Evolutionary conservation across 2,113 vertebrate species (phyloP).

Genomic region (Drymodes brunneopygia): DNA sequence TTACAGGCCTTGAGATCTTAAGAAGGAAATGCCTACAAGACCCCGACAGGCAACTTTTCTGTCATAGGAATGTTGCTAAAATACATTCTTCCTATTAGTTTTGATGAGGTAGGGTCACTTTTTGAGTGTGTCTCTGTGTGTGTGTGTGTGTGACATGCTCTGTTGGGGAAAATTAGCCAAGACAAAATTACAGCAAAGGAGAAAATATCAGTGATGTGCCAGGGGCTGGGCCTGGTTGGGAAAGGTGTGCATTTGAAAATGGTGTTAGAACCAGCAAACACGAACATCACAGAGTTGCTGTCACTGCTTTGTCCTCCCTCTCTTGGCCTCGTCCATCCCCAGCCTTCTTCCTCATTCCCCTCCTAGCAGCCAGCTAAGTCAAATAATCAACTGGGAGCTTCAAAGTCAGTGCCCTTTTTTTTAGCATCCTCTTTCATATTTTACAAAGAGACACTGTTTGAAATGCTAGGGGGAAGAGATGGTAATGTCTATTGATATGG

Average conservation of each 20-base stretch:
- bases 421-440: conserved; percentile 1
- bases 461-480: not conserved
- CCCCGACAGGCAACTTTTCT: not conserved
- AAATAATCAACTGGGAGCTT: not conserved
- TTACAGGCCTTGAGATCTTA: not conserved
- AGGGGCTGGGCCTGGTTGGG: not conserved
- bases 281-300: not conserved
- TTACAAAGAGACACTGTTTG: not conserved
- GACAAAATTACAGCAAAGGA: not conserved
- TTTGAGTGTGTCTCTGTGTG: not conserved
- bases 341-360: not conserved
- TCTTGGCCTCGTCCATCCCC: not conserved
- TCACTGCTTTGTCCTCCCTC: not conserved
- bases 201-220: not conserved
- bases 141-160: not conserved
- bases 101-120: not conserved
- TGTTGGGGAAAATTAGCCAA: not conserved
- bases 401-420: not conserved
- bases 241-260: not conserved
- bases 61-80: not conserved
- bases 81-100: not conserved
- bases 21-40: not conserved
- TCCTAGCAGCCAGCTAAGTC: not conserved
- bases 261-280: not conserved
- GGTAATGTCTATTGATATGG: not conserved